phyloP scores from a whole-genome alignment of 2,797 vertebrate species.

The Alouatta caraya region DNA sequence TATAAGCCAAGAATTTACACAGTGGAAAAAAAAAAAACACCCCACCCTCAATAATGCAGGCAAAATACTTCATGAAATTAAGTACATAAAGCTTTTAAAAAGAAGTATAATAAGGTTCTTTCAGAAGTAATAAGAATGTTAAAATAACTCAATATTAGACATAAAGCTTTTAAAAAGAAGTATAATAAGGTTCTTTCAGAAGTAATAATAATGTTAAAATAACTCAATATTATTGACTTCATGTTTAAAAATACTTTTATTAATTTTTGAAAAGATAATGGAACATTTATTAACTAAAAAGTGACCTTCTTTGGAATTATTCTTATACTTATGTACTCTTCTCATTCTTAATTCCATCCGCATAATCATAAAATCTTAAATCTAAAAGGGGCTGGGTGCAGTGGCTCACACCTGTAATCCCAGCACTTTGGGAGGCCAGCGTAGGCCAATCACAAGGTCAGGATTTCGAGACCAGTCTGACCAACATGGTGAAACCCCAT shows the following conservation, averaged over 20 bases:
- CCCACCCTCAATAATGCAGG: not conserved
- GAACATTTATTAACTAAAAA: constrained; percentile 54
- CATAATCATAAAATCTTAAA: not conserved
- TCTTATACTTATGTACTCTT: not conserved
- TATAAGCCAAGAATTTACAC: not conserved
- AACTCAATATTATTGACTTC: constrained; percentile 4
- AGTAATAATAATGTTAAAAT: constrained; percentile 46
- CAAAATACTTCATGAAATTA: not conserved
- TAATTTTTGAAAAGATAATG: not conserved
- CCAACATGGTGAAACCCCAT: not conserved
- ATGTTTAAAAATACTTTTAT: not conserved
- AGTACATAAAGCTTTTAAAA: not conserved
- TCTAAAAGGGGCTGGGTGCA: not conserved
- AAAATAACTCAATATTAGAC: constrained; percentile 20
- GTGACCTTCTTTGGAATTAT: not conserved
- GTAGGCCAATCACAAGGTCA: not conserved
- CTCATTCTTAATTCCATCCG: not conserved
- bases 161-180: not conserved
- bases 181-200: constrained; percentile 5
- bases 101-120: not conserved
- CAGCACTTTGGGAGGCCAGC: not conserved
- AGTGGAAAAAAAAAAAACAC: not conserved
- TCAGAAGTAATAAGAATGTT: constrained; percentile 1
- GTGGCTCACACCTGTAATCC: not conserved
- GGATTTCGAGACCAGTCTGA: not conserved